Base-by-base conservation (phyloP, 1,140 invertebrate genomes). In the Batillaria attramentaria region DNA sequence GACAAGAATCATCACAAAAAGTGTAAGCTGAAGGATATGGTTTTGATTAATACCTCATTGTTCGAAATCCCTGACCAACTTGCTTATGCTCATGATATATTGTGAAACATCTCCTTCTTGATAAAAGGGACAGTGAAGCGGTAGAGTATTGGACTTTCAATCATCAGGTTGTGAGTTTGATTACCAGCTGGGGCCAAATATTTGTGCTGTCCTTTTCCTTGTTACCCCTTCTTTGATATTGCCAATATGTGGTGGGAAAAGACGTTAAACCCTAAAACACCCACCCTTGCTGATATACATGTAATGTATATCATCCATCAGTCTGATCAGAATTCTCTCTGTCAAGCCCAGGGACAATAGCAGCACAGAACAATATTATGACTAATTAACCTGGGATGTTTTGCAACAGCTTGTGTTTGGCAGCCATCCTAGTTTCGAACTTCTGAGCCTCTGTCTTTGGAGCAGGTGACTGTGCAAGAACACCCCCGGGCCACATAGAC, bases 401-500 rank as follows among this genome's bases (percentile, higher is more conserved):
- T 33, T 86, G 80, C 31, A 91, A 62, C 70, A 92, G 84, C 77
- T 89, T 88, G 65, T 89, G 82, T 72, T 90, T 91, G n/a, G 91
- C 91, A 70, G 88, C 77, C n/a, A 89, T 82, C 80, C 89, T 85
- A 6, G 92, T 92, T 84, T 91, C 90, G 87, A 93, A 91, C 91
- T 95, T 95, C 85, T 96, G 94, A 82, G 95, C 93, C 41, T 94
- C 93, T 20, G 93, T 94, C 78, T 94, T 92, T 37, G 92, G 92
- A 3, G 92, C 92, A 42, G 90, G 37, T 39, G 91, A 10, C 85
- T 91, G 76, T 1, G 93, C 93, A 1, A 96, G 89, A 35, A 94
- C 92, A 16, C 95, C 96, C 74, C 95, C 94, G 3, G 95, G 95
- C 96, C 96, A 97, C 93, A 96, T 95, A 1, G 95, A 95, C 88